Conservation (phyloP, 1,140 invertebrate species). For the Zaprionus camerounensis region DNA sequence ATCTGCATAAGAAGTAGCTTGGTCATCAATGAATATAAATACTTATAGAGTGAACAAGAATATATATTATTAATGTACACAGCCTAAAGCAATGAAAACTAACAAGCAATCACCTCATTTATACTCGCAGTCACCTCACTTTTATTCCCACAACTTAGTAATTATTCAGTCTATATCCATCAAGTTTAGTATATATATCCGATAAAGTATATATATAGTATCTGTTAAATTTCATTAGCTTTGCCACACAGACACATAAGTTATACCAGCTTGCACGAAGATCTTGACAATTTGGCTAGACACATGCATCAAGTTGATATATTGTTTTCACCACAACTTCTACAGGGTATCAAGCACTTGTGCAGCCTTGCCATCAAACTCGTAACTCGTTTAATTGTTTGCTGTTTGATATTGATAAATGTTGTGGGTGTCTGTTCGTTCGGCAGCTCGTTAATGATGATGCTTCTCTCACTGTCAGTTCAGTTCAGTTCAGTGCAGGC, state of each 20-base stretch:
- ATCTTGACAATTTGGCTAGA: background rate
- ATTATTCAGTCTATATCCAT: background rate
- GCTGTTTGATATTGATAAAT: conserved; percentile 68
- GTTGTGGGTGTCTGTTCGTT: conserved; percentile 49
- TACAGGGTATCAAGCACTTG: background rate
- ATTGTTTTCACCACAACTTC: background rate
- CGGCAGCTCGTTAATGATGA: conserved; percentile 72
- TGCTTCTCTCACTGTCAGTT: conserved; percentile 72
- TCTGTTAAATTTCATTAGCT: background rate
- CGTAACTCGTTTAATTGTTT: conserved; percentile 27
- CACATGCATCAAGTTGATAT: background rate
- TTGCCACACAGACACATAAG: background rate
- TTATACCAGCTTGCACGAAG: background rate
- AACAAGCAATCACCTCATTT: background rate
- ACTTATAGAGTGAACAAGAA: background rate
- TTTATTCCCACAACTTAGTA: background rate
- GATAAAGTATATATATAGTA: background rate
- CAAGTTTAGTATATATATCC: background rate
- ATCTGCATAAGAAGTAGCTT: background rate
- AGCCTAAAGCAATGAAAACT: background rate
- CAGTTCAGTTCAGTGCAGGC: conserved; percentile 9
- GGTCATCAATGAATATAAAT: background rate
- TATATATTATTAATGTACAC: background rate
- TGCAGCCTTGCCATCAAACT: background rate
- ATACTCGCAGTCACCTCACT: too few species aligned